Evolutionary conservation across 2,797 vertebrate genomes (phyloP), one percentile per base, ranked within the genome.

Genomic region (Galaxias olidus): DNA sequence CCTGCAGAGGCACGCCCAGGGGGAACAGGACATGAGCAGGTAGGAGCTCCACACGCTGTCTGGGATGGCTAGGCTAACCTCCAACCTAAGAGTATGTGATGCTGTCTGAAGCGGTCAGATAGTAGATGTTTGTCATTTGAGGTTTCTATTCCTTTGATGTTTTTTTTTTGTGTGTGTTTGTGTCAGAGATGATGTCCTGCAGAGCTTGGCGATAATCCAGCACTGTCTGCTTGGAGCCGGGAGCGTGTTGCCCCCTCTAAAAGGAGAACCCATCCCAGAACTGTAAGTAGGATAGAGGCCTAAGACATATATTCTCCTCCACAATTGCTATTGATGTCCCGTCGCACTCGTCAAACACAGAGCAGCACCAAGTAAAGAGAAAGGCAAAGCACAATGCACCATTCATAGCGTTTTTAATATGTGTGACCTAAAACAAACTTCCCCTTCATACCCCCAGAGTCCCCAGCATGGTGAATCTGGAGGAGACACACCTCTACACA

Each of bases 211-310:
- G 58, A 95, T 98, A 17, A 87, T 98, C 61, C 97, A 98, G 78
- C 96, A 97, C 86, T 98, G 97, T 85, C 90, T 98, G 67, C 93
- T 98, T 66, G 97, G 97, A 80, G 96, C 96, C 43, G 97, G 96
- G 52, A 92, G 93, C 76, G 76, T 98, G 80, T 89, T 98, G 80
- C 95, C 96, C 65, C 93, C 95, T 8, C 83, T 99, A 66, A 91
- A 92, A 88, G 97, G 97, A 91, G 93, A 97, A 63, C 91, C 89
- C 30, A 90, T 98, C 54, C 81, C 94, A 78, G 92, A 94, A 53
- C 88, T 98, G 97, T 99, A 83, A 96, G 96, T 89, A 77, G 19
- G 18, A 55, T 30, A 40, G 9, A 40, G 18, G 4, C 10, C 46
- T 47, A 8, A 10, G 14, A 14, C 10, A 47, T 47, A 4, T 4